phyloP scores from a whole-genome alignment of 2,888 invertebrate species.

The Coleophora deauratella region DNA sequence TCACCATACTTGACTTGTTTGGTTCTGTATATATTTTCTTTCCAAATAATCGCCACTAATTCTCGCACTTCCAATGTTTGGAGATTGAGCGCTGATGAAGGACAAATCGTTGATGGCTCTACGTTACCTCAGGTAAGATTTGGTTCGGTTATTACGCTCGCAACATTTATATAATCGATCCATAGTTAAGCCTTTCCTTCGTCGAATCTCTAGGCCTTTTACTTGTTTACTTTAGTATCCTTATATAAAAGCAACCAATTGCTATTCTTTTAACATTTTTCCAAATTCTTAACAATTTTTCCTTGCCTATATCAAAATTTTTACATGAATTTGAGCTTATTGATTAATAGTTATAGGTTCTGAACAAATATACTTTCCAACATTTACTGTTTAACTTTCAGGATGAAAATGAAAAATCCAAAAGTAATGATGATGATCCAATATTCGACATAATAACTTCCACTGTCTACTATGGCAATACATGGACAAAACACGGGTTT shows the following conservation, averaged over 20 bases:
- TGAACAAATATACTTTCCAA: background rate
- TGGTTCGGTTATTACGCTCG: conserved; percentile 20
- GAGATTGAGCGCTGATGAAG: conserved; percentile 85
- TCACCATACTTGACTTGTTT: conserved; percentile 76
- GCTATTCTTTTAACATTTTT: too few species aligned
- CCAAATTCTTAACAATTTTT: too few species aligned
- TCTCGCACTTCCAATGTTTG: conserved; percentile 88
- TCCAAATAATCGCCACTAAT: conserved; percentile 82
- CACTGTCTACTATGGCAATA: conserved; percentile 77
- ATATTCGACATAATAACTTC: conserved; percentile 85
- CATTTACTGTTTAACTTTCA: too few species aligned
- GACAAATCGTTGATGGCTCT: conserved; percentile 80
- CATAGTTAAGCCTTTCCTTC: background rate
- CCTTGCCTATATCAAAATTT: too few species aligned
- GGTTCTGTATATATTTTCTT: conserved; percentile 80
- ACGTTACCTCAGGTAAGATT: conserved; percentile 70
- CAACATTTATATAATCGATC: conserved; percentile 52
- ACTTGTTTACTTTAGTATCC: conserved; percentile 18
- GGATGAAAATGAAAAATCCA: conserved; percentile 57
- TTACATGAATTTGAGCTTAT: too few species aligned
- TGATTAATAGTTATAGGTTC: too few species aligned
- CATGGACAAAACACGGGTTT: conserved; percentile 79
- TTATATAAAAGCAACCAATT: background rate
- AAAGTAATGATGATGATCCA: conserved; percentile 76
- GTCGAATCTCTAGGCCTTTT: background rate